Evolutionary conservation across 2,113 vertebrate species (phyloP), one percentile per base, ranked within the genome.

Genomic region (Eptatretus burgeri): DNA sequence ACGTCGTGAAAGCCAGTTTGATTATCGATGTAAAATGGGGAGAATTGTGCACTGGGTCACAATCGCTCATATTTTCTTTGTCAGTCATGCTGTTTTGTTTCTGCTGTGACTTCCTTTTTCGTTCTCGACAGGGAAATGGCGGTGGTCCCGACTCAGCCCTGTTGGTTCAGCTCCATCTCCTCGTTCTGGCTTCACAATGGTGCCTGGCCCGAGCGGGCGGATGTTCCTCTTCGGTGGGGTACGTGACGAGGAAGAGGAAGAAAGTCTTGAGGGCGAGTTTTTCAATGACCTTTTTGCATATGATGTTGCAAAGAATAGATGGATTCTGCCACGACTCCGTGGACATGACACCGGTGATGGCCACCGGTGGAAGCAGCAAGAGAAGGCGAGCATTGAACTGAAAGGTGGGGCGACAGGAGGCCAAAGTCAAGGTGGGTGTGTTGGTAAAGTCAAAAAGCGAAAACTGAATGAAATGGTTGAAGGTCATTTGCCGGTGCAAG

Each of bases 201-300:
- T 79, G 0, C 9, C 77, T 17, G 77, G 76, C 2, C 80, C 80
- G 0, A 77, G 69, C 9, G 81, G 77, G 4, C 78, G 83, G 14
- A 76, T 74, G 1, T 69, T 96, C 10, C 75, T 96, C 1, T 96
- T 98, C 0, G 91, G 91, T 1, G 91, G 91, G 0, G 91, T 96
- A 49, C 81, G 82, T 9, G 91, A 96, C 0, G 81, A 93, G 63
- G 89, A 98, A 52, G 84, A 93, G 49, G 91, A 96, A 13, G 91
- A 98, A 70, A 76, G 74, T 5, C 71, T 98, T 1, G 76, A 94
- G 64, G 86, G 91, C 0, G 79, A 91, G 64, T 96, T 98, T 76
- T 85, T 78, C 63, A 91, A 79, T 0, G 89, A 98, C 63, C 70
- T 96, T 14, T 78, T 86, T 67, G 72, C 87, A 67, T 93, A 80